Base-by-base conservation (phyloP, 2,888 invertebrate genomes). In the Pachydiplax longipennis region DNA sequence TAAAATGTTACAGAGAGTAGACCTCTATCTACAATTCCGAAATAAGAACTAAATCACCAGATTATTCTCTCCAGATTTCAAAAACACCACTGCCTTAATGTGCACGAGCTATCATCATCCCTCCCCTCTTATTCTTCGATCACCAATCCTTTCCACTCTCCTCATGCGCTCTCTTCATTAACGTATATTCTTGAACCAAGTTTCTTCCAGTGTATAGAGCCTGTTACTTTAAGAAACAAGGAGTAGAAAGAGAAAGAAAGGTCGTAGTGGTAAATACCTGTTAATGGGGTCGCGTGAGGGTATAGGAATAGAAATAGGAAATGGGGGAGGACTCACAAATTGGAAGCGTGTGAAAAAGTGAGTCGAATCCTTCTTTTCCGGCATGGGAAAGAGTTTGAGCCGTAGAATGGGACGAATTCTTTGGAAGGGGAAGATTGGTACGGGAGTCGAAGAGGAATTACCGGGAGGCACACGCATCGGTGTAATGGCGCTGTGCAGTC, bases 321-420 rank as follows among this genome's bases (percentile, higher is more conserved):
- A 15, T 15, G 10, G 87, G 35, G 87, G 31, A 58, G 31, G 31
- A 10, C n/a, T 58, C 87, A 65, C 87, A 87, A 87, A 87, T 87
- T 61, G 87, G 87, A 87, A 61, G 87, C 87, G 61, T 87, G 61
- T 87, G 87, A 87, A 87, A 87, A 61, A 87, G 87, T n/a, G 87
- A 87, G 82, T 65, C 61, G 87, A 87, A n/a, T 53, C 31, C 31
- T 87, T 87, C 40, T 18, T 37, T 48, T 35, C 58, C n/a, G 25
- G n/a, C 18, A 61, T n/a, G 37, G 87, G 35, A 6, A n/a, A n/a
- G 37, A 35, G 61, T 48, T 6, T 12, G 53, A 37, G 37, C 37
- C 12, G 4, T 4, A 53, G 82, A 37, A 15, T 35, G 12, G 37
- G 83, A 61, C 6, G 58, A 35, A 12, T 58, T 15, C 15, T 22